Evolutionary conservation across 2,888 invertebrate genomes (phyloP), one percentile per base, ranked within the genome.

Genomic region (Athetis lepigone): DNA sequence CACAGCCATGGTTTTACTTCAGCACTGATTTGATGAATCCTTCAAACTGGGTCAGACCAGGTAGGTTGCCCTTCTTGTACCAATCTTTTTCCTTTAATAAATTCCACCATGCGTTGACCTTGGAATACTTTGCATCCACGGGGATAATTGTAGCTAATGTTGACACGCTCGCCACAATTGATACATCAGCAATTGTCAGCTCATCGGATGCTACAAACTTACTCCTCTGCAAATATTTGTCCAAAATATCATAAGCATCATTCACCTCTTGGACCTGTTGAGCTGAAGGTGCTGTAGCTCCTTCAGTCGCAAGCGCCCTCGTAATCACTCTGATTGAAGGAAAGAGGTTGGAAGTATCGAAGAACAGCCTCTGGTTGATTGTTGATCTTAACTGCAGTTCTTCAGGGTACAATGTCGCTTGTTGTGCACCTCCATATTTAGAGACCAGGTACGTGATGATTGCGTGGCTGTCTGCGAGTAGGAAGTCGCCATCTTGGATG

Each of bases 391-490:
- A 40, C 11, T 75, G 70, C 21, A 84, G 54, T 23, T 86, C 87
- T 4, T 56, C 69, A 52, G 88, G 87, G 68, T 88, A 89, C 29
- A 85, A 54, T 57, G 80, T 69, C 2, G 77, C 71, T 51, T 77
- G 59, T 18, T 82, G 76, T 0, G 84, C 84, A 0, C 78, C 84
- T 33, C 88, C 88, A 27, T 88, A 90, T 61, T 87, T 88, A 0
- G 86, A 85, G 0, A 85, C 82, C 6, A 89, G 62, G 51, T 89
- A 88, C 0, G 84, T 86, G 3, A 86, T 78, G n/a, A 89, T 90
- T 0, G 88, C 85, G 36, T 88, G 88, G 43, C 88, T 88, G 29
- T 89, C 89, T 2, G 84, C 76, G 3, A 90, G 58, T 0, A 75
- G 40, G 29, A 88, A 87, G 33, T 85, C 86, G n/a, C 79, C 84